Evolutionary conservation across 1,140 invertebrate genomes (phyloP).

Genomic region (Aphelinus atriplicis): DNA sequence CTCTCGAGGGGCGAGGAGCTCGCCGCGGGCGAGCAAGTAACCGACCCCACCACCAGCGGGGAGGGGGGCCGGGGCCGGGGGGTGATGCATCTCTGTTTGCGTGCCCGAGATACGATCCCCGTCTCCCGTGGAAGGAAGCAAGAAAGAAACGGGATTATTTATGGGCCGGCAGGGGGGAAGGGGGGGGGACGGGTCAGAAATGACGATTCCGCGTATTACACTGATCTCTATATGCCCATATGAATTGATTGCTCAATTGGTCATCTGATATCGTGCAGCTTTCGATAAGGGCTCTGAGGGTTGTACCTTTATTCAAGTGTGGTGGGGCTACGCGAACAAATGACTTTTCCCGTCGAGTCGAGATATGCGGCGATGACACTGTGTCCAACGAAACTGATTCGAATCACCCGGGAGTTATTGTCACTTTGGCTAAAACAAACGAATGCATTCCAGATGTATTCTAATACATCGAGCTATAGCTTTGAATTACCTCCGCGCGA

Average conservation of each 20-base stretch:
- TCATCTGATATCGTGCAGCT: neutral
- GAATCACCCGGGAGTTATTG: no score
- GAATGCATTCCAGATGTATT: no score
- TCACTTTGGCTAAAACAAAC: no score
- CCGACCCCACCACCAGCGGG: neutral
- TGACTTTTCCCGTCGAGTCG: no score
- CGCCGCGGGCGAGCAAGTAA: slow-evolving; percentile 30
- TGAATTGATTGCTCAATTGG: slow-evolving; percentile 18
- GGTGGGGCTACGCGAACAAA: no score
- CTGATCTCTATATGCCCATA: neutral
- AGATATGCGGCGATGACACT: no score
- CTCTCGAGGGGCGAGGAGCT: slow-evolving; percentile 22
- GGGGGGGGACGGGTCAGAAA: neutral
- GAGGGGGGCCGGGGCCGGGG: neutral
- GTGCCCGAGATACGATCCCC: slow-evolving; percentile 30
- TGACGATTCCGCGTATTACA: slow-evolving; percentile 3
- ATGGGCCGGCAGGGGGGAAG: neutral
- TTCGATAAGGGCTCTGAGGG: slow-evolving; percentile 1
- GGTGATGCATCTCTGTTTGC: slow-evolving; percentile 37
- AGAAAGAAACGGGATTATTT: slow-evolving; percentile 9
- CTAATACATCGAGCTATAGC: no score
- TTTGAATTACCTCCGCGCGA: no score
- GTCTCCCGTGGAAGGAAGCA: neutral
- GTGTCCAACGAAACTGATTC: no score
- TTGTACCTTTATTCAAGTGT: no score